Base-by-base conservation (phyloP, 2,888 invertebrate genomes). In the Melinopterus prodromus region DNA sequence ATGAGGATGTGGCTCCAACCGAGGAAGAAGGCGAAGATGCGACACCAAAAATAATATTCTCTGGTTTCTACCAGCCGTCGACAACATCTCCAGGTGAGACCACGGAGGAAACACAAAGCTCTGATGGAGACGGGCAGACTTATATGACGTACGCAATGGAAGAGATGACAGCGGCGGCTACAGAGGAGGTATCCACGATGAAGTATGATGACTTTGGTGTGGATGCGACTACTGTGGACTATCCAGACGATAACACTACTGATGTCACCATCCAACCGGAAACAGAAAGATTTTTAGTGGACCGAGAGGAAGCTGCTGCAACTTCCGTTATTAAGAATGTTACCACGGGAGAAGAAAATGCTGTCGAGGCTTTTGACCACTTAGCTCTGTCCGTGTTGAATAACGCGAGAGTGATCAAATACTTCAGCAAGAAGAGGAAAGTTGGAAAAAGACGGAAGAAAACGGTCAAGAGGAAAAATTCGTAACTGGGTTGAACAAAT, bases 371-470 rank as follows among this genome's bases (percentile, higher is more conserved):
- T 53, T 87, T 89, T 71, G 87, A 89, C 82, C 85, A 87, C 78
- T 80, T 89, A 35, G 88, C 90, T 4, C 82, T 88, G 78, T 88
- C 89, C 71, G 85, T 90, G 75, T 85, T 90, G 0, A 88, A 89
- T 82, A 89, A 90, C 84, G 90, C 89, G 6, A 87, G 87, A 85
- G 85, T 86, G 71, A 86, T 88, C 69, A 86, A 87, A 79, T 87
- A 86, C 82, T 82, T 88, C 53, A 84, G 83, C 77, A 81, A 75
- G 76, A 86, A 84, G 82, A 77, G 76, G 7, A 79, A 81, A 79
- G 53, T 83, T 79, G 72, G 79, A 35, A 83, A 81, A 16, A 83
- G 81, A 75, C 77, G 80, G 6, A 87, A 86, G 78, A 80, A 78
- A 69, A 71, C 71, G 16, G 37, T 35, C 5, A 78, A 72, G 74